Percentiles rank a stretch among this genome's conserved stretches.
Conservation (phyloP, 2,888 invertebrate species). For the Xylocampa areola region DNA sequence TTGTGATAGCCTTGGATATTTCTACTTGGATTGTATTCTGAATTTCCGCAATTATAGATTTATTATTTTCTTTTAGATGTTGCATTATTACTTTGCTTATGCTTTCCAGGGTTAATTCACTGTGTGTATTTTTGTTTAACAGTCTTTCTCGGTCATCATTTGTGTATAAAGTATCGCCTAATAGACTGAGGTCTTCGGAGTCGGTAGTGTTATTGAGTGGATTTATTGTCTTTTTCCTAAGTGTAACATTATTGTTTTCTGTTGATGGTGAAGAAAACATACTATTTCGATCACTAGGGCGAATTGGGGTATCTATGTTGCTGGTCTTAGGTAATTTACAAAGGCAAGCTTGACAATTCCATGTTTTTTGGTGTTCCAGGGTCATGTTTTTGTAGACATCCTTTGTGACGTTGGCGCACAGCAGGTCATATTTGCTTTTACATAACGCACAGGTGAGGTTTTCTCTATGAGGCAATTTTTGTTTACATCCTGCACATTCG, state of each 20-base stretch:
- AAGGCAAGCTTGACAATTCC: constrained; percentile 1
- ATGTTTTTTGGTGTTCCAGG: neutral
- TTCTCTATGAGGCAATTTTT: too few relatives aligned
- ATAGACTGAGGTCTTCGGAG: constrained; percentile 4
- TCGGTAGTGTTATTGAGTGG: neutral
- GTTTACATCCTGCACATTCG: neutral
- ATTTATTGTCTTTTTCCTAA: constrained; percentile 3
- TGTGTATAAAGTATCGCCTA: constrained; percentile 6
- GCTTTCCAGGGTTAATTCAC: constrained; percentile 6
- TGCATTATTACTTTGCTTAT: constrained; percentile 8
- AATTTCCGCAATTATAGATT: constrained; percentile 5
- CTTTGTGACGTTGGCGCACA: neutral
- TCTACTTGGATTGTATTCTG: constrained; percentile 9
- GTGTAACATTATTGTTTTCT: constrained; percentile 1
- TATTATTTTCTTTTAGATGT: constrained; percentile 9
- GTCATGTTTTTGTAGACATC: neutral
- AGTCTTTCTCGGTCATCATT: neutral
- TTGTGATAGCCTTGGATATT: constrained; percentile 6
- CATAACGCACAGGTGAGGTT: too few relatives aligned
- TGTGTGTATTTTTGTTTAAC: neutral
- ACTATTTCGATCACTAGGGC: neutral
- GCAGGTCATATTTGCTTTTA: neutral
- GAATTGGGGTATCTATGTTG: constrained; percentile 10
- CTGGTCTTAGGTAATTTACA: constrained; percentile 1
- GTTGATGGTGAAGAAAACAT: neutral